phyloP scores from a whole-genome alignment of 1,140 invertebrate species.

The Bombus pyrosoma region DNA sequence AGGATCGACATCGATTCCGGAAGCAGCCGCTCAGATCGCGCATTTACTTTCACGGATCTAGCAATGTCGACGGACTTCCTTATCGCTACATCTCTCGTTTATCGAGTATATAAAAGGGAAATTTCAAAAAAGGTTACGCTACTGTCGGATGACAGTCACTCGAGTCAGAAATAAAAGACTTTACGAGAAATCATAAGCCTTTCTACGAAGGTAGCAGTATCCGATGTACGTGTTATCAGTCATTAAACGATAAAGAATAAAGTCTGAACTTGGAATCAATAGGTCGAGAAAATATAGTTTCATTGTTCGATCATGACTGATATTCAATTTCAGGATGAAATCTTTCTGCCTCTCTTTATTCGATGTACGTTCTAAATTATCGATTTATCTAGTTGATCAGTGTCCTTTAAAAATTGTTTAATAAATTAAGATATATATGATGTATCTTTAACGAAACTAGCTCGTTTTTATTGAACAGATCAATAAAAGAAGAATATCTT shows the following conservation, averaged over 20 bases:
- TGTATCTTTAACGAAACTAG: no score
- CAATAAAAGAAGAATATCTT: no score
- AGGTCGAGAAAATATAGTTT: no score
- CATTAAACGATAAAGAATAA: no score
- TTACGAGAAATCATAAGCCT: background rate
- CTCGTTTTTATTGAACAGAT: no score
- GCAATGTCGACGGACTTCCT: conserved; percentile 6
- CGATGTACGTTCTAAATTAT: background rate
- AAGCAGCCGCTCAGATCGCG: conserved; percentile 1
- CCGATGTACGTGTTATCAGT: no score
- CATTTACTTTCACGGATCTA: background rate
- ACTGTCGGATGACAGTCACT: background rate
- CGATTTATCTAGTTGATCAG: background rate
- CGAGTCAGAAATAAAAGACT: background rate
- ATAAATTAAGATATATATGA: background rate
- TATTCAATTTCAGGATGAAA: no score
- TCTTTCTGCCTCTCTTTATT: background rate
- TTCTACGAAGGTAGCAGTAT: background rate
- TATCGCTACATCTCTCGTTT: background rate
- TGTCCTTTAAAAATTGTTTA: background rate
- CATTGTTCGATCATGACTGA: no score
- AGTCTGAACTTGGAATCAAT: no score
- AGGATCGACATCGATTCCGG: background rate
- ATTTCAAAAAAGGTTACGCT: background rate
- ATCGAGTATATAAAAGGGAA: background rate